Evolutionary conservation across 1,140 invertebrate species (phyloP), one percentile per base, ranked within the genome.

Genomic region (Paraescarpia echinospica): DNA sequence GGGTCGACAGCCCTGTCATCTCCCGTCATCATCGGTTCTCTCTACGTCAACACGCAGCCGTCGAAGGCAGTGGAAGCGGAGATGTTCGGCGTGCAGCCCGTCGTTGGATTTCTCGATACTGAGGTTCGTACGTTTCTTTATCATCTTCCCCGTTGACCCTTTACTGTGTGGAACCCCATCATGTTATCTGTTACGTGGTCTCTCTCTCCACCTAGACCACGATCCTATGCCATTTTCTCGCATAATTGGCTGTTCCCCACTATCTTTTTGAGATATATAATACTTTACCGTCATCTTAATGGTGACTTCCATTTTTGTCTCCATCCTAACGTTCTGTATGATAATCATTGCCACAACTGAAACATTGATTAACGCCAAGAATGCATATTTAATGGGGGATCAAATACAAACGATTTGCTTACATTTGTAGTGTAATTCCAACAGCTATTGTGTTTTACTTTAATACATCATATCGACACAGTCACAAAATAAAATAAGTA

Each of bases 51-150:
- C 34, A 51, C 48, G 14, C 33, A 35, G 4, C 91, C 91, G 33
- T 14, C 34, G 34, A 14, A 14, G 34, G 91, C 91, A 12, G 33
- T 33, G 33, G 91, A 91, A 91, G 91, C n/a, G 8, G 41, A 59
- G 8, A 33, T 5, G 12, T 91, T 91, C 34, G 41, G 91, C 48
- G 91, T 59, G 12, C 91, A 91, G 48, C 91, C 91, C 12, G n/a
- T 33, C 33, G 34, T 91, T 35, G 34, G 41, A 33, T 35, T 91
- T 22, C 34, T 51, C 41, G 91, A 91, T 33, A 48, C 41, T 33
- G 34, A 41, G 34, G 91, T 91, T 33, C 18, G 91, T 91, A 91
- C 35, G 35, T 34, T 33, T 41, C 4, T 41, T 41, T 41, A 41
- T 41, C n/a, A n/a, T n/a, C 41, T 41, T 41, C 89, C 4, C 18